These are phyloP conservation scores for Heliconius cydno DNA, from an alignment of 2,888 invertebrate species.

Conservation along the genomic window DNA sequence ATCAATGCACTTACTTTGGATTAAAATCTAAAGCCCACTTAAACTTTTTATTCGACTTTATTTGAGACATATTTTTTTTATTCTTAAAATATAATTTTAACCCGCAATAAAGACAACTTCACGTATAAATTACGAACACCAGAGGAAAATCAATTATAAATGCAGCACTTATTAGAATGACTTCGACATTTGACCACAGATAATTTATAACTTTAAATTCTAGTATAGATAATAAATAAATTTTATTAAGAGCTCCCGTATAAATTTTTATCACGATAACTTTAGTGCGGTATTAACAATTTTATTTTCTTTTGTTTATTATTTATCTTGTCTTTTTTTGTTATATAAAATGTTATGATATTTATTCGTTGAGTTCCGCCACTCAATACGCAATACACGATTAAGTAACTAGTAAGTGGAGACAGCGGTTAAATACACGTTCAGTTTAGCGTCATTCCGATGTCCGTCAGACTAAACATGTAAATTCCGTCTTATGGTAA, in stretches of 20 bases:
- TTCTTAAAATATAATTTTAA: constrained; percentile 8
- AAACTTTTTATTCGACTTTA: constrained; percentile 78
- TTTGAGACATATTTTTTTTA: constrained; percentile 64
- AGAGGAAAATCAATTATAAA: neutral
- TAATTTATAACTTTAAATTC: neutral
- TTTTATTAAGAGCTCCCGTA: neutral
- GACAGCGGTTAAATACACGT: too few relatives aligned
- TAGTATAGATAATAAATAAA: constrained; percentile 2
- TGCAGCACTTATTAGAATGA: constrained; percentile 9
- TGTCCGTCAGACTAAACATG: too few relatives aligned
- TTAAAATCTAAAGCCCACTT: constrained; percentile 87
- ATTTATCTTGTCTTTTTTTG: too few relatives aligned
- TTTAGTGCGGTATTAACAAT: neutral
- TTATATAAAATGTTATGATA: too few relatives aligned
- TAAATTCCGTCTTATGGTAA: too few relatives aligned
- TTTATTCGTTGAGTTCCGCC: too few relatives aligned
- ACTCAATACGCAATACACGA: too few relatives aligned
- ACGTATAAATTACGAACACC: neutral
- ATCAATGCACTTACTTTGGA: constrained; percentile 73
- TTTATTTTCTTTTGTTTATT: too few relatives aligned
- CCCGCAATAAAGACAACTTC: neutral
- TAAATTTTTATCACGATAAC: neutral
- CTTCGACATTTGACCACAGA: constrained; percentile 1
- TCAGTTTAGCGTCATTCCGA: too few relatives aligned
- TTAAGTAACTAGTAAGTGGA: too few relatives aligned